Percentiles rank a stretch among this genome's conserved stretches.
Conservation (phyloP, 2,888 invertebrate genomes). For the Hydropsyche betteni region DNA sequence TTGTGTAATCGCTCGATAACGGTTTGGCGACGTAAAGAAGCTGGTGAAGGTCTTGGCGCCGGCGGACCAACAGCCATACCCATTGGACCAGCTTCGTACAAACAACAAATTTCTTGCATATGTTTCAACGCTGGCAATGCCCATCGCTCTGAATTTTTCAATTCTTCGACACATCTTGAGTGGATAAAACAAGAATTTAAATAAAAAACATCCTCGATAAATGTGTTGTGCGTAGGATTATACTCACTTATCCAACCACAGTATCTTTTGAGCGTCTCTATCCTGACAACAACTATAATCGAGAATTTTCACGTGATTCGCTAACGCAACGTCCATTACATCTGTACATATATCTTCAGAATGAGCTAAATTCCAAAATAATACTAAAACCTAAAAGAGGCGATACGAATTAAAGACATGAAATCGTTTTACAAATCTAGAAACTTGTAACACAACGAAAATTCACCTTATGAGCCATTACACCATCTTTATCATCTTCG, state of each 20-base stretch:
- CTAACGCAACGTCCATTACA: constrained; percentile 95
- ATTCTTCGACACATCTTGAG: constrained; percentile 85
- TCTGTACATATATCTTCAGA: constrained; percentile 96
- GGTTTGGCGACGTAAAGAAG: constrained; percentile 68
- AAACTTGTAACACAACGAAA: background rate
- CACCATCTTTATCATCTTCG: constrained; percentile 98
- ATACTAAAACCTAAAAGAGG: constrained; percentile 75
- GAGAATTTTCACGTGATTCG: constrained; percentile 95
- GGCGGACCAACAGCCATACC: constrained; percentile 60
- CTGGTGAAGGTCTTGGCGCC: constrained; percentile 53
- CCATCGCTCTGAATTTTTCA: constrained; percentile 89
- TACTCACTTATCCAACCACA: constrained; percentile 86
- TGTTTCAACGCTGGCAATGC: constrained; percentile 94
- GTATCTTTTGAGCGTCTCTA: constrained; percentile 93
- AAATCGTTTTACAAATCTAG: background rate
- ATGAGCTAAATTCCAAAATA: constrained; percentile 97
- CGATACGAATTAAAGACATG: background rate
- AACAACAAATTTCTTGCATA: constrained; percentile 93
- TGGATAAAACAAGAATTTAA: background rate
- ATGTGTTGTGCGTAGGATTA: background rate
- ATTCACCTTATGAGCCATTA: constrained; percentile 94
- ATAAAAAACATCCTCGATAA: background rate
- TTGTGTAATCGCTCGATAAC: constrained; percentile 91
- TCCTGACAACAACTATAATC: constrained; percentile 98
- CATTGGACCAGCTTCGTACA: constrained; percentile 87